Percentiles rank a stretch among this genome's conserved stretches.
Conservation (phyloP, 2,888 invertebrate genomes). For the Drosophila imparisetae region DNA sequence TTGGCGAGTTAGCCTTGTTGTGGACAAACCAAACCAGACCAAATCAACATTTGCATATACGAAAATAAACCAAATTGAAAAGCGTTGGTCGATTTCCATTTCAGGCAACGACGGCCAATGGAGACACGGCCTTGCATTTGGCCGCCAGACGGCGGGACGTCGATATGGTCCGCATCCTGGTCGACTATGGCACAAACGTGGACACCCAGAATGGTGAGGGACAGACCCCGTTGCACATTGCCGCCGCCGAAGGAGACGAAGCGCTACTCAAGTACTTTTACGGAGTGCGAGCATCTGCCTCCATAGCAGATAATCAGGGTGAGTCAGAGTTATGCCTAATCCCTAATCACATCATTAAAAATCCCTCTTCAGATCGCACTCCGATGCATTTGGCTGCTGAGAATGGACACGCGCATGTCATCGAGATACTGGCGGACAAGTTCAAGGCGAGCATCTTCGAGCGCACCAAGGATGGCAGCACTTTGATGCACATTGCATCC, state of each 20-base stretch:
- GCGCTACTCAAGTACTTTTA: slow-evolving; percentile 97
- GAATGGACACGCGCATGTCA: slow-evolving; percentile 97
- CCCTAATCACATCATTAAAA: background rate
- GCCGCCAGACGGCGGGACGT: slow-evolving; percentile 96
- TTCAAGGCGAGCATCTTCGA: slow-evolving; percentile 98
- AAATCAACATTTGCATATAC: slow-evolving; percentile 63
- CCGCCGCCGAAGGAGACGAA: slow-evolving; percentile 98
- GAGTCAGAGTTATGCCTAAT: slow-evolving; percentile 24
- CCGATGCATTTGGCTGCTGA: slow-evolving; percentile 99
- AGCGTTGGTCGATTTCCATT: slow-evolving; percentile 31
- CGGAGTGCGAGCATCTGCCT: slow-evolving; percentile 96
- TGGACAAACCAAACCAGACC: slow-evolving; percentile 5
- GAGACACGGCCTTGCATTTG: slow-evolving; percentile 97
- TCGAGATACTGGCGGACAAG: slow-evolving; percentile 98
- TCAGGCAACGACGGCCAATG: slow-evolving; percentile 91
- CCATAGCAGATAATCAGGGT: slow-evolving; percentile 97
- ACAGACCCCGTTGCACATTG: slow-evolving; percentile 97
- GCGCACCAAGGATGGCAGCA: slow-evolving; percentile 98
- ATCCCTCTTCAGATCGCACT: slow-evolving; percentile 90
- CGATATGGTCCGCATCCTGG: slow-evolving; percentile 95
- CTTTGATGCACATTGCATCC: slow-evolving; percentile 99
- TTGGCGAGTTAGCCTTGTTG: slow-evolving; percentile 41
- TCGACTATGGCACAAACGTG: slow-evolving; percentile 96
- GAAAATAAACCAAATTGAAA: slow-evolving; percentile 47
- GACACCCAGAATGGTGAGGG: slow-evolving; percentile 97